Base-by-base conservation (phyloP, 2,888 invertebrate species). In the Heteromyza rotundicornis region DNA sequence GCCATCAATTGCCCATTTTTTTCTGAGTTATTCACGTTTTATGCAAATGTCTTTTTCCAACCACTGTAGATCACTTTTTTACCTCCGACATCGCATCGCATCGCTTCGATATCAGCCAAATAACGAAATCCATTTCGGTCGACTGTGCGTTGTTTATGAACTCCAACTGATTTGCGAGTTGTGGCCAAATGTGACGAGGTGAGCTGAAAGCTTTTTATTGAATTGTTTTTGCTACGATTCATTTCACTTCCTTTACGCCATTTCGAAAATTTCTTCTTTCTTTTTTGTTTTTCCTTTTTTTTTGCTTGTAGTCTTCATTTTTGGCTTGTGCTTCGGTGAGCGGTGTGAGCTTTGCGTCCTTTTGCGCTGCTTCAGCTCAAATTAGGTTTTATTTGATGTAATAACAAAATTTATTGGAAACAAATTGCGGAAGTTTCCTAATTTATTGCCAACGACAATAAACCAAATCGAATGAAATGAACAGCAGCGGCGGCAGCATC, bases 401-500 rank as follows among this genome's bases (percentile, higher is more conserved):
- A 65, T 65, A 67, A 64, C 44, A 63, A 64, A 63, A 67, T 67
- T 68, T 68, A 68, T 68, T 68, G 64, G 56, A 60, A 67, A 64
- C 60, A 68, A 68, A 67, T 68, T 67, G 64, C 54, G 64, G 64
- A 67, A 64, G 65, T 67, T 67, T 44, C 57, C 44, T 62, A 65
- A 68, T 68, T 67, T 68, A 67, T 68, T 67, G 59, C 51, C 59
- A 54, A 60, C 54, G 54, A 53, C 62, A 58, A 62, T 66, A 60
- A 64, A 62, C 54, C 52, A 58, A 63, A 64, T 64, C 57, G 57
- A 49, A 62, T 47, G 40, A 58, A 57, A 20, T 52, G 10, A 57
- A 58, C 51, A 36, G 23, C 24, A 24, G 40, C 36, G 50, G n/a
- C 24, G 2, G 24, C 3, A 51, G 56, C 23, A 27, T 40, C 50